Percentiles rank a stretch among this genome's conserved stretches.
Conservation (phyloP, 2,888 invertebrate species). For the Balanococcus diminutus region DNA sequence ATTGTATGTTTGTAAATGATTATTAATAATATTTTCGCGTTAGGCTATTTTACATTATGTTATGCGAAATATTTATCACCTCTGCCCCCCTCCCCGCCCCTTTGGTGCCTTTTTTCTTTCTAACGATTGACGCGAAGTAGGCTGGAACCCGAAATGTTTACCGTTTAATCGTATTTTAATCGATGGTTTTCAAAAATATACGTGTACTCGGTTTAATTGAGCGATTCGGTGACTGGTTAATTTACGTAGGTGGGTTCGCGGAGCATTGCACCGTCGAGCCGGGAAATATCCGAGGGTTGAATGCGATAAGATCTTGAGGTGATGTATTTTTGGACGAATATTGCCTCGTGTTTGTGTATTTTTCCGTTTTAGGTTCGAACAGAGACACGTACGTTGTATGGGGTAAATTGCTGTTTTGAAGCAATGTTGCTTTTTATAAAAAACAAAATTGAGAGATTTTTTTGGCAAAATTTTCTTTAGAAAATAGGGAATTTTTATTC, state of each 20-base stretch:
- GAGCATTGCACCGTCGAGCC: neutral
- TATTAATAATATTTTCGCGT: constrained; percentile 13
- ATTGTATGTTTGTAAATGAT: constrained; percentile 13
- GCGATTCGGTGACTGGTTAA: neutral
- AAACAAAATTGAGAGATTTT: too few relatives aligned
- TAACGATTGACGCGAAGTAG: neutral
- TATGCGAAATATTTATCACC: neutral
- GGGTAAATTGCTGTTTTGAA: neutral
- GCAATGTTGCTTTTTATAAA: too few relatives aligned
- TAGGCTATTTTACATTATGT: neutral
- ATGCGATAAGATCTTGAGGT: neutral
- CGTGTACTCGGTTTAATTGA: neutral
- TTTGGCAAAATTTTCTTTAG: too few relatives aligned
- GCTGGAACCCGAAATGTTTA: constrained; percentile 3
- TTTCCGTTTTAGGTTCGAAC: too few relatives aligned
- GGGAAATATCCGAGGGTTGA: neutral
- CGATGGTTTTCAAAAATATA: neutral
- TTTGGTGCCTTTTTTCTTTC: neutral
- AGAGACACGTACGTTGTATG: neutral
- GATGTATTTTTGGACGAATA: neutral
- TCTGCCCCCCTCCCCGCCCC: neutral
- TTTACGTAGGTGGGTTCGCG: neutral
- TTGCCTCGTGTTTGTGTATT: neutral
- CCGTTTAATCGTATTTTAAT: neutral
- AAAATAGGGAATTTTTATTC: neutral